These are phyloP conservation scores for Geotrupes spiniger DNA, from an alignment of 2,888 invertebrate genomes.

Conservation along the genomic window DNA sequence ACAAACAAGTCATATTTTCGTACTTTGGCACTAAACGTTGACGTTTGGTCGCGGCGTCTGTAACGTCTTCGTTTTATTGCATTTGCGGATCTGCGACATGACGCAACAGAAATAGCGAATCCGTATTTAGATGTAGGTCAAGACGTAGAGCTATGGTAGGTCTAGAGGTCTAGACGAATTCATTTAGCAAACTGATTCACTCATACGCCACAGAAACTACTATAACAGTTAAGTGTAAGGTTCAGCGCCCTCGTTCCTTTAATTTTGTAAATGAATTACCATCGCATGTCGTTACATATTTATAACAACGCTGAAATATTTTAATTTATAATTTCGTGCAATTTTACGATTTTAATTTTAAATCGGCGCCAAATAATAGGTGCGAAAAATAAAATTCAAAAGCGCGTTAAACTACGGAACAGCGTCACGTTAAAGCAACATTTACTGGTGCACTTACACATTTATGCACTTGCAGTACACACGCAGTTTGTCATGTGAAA, in stretches of 20 bases:
- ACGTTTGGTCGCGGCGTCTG: neutral
- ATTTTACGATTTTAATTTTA: too few species aligned
- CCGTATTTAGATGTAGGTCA: slow-evolving; percentile 33
- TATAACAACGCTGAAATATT: too few species aligned
- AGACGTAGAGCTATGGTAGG: slow-evolving; percentile 29
- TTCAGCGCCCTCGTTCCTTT: neutral
- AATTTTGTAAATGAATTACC: too few species aligned
- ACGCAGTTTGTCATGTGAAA: slow-evolving; percentile 3
- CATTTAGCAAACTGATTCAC: slow-evolving; percentile 24
- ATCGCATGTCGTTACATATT: too few species aligned
- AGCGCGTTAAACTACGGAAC: slow-evolving; percentile 1
- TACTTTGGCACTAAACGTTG: too few species aligned
- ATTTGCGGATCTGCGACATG: slow-evolving; percentile 22
- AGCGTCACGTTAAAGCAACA: neutral
- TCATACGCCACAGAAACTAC: neutral
- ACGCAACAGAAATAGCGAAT: slow-evolving; percentile 31
- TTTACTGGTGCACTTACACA: slow-evolving; percentile 1
- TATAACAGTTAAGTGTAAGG: slow-evolving; percentile 1
- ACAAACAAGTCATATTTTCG: too few species aligned
- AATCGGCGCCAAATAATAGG: too few species aligned
- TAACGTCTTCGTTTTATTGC: neutral
- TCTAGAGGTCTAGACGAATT: slow-evolving; percentile 33
- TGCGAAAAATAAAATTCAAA: neutral
- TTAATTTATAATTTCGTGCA: too few species aligned
- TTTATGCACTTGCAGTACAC: neutral